Evolutionary conservation across 2,113 vertebrate genomes (phyloP).

Genomic region (Pollachius pollachius): DNA sequence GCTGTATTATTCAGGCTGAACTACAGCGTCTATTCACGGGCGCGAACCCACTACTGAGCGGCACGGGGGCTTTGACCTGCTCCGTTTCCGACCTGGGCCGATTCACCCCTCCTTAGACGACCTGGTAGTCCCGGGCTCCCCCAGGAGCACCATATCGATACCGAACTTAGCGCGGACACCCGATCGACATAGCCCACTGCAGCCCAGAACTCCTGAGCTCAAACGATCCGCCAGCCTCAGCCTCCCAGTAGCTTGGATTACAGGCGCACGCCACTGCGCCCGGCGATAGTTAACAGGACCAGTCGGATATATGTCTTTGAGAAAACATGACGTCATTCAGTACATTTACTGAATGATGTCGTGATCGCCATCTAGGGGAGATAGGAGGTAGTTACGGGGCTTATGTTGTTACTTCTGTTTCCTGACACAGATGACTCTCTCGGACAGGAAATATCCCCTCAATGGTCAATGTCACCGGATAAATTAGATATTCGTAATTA

Average conservation of each 20-base stretch:
- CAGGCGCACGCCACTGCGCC: slow-evolving; percentile 73
- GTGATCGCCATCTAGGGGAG: no score
- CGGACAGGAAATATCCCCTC: no score
- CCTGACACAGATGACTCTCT: no score
- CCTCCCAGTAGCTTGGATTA: slow-evolving; percentile 52
- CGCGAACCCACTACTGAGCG: slow-evolving; percentile 73
- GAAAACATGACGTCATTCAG: neutral
- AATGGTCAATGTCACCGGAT: no score
- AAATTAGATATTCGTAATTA: no score
- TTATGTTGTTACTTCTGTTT: no score
- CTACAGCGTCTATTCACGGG: slow-evolving; percentile 74
- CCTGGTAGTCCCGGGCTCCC: slow-evolving; percentile 43
- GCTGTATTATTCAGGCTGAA: slow-evolving; percentile 67
- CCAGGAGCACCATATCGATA: slow-evolving; percentile 36
- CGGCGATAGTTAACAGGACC: slow-evolving; percentile 38
- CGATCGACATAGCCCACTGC: slow-evolving; percentile 36
- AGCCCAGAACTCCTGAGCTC: slow-evolving; percentile 52
- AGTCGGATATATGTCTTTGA: neutral
- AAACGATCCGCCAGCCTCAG: slow-evolving; percentile 70
- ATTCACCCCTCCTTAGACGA: slow-evolving; percentile 48
- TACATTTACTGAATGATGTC: no score
- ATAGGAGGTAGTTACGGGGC: no score
- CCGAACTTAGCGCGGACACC: slow-evolving; percentile 69
- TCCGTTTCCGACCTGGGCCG: slow-evolving; percentile 64
- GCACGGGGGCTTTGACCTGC: slow-evolving; percentile 80